Percentiles rank a stretch among this genome's conserved stretches.
These are phyloP conservation scores for Siniperca scherzeri DNA, from an alignment of 2,797 vertebrate genomes.

Conservation along the genomic window DNA sequence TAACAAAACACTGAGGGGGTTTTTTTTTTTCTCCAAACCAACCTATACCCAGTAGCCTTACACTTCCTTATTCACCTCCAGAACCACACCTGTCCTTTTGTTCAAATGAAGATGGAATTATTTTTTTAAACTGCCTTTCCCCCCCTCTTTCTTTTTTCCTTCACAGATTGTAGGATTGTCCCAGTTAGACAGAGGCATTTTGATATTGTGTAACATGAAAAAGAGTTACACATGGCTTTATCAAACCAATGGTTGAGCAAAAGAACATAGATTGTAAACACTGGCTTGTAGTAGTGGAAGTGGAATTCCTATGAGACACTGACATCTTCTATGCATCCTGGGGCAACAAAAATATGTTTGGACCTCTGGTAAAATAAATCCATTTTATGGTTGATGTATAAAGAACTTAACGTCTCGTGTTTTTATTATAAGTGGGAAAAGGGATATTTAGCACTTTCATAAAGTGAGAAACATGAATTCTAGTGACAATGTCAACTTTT, in stretches of 20 bases:
- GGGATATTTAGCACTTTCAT: neutral
- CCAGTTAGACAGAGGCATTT: conserved; percentile 65
- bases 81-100: conserved; percentile 45
- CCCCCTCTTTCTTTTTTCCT: conserved; percentile 14
- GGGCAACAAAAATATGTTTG: conserved; percentile 77
- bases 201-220: conserved; percentile 63
- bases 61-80: conserved; percentile 57
- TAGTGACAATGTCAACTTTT: neutral
- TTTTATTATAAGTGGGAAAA: conserved; percentile 23
- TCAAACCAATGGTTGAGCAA: conserved; percentile 55
- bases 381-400: conserved; percentile 78
- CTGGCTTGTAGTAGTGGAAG: conserved; percentile 72
- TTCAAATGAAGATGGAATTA: conserved; percentile 67
- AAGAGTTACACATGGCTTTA: conserved; percentile 53
- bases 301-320: conserved; percentile 70
- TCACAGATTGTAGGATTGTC: conserved; percentile 61
- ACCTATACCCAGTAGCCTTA: conserved; percentile 80
- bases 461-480: neutral
- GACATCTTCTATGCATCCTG: conserved; percentile 84
- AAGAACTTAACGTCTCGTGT: conserved; percentile 50
- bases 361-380: conserved; percentile 83
- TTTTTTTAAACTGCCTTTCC: conserved; percentile 71
- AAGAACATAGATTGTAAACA: conserved; percentile 69
- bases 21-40: conserved; percentile 15
- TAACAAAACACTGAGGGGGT: conserved; percentile 19